Evolutionary conservation across 2,888 invertebrate species (phyloP), one percentile per base, ranked within the genome.

Genomic region (Brachyptera putata): DNA sequence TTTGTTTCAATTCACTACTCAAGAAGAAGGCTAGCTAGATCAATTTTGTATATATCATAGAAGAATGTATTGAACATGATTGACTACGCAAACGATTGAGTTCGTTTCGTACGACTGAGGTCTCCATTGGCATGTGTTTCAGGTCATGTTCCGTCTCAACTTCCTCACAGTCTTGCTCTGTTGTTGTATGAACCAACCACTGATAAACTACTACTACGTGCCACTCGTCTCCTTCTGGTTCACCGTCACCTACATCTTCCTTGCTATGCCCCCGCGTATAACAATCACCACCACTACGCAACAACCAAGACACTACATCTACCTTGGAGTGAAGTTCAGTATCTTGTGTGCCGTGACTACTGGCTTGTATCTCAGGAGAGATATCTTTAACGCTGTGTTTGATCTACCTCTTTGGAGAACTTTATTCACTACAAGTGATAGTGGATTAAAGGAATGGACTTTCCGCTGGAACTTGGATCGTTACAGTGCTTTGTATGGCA

Each of bases 151-250:
- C 73, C 83, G 95, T 16, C 76, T 95, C 61, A 97, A 98, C 75
- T 88, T 96, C 69, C 82, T 96, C 73, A 92, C 95, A 0, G 86
- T 95, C 2, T 83, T 91, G 5, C 78, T 97, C 53, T 98, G 97
- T 71, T 81, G 97, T 65, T 90, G 92, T 63, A 97, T 97, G 97
- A 96, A 97, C 76, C 83, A 96, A 34, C 95, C 96, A 0, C 97
- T 97, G 75, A 96, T 97, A 79, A 96, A 96, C 77, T 98, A 98
- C 74, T 93, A 94, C 73, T 97, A 95, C 73, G 92, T 96, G 61
- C 96, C 97, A 4, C 77, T 97, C 62, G 85, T 95, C 13, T 91
- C 95, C 0, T 97, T 96, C 73, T 97, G 96, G 96, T 93, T 90
- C 77, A 79, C 91, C 64, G 76, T 84, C 53, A 75, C 82, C 26